These are phyloP conservation scores for Suricata suricatta DNA, from an alignment of 2,113 vertebrate genomes.

Conservation along the genomic window DNA sequence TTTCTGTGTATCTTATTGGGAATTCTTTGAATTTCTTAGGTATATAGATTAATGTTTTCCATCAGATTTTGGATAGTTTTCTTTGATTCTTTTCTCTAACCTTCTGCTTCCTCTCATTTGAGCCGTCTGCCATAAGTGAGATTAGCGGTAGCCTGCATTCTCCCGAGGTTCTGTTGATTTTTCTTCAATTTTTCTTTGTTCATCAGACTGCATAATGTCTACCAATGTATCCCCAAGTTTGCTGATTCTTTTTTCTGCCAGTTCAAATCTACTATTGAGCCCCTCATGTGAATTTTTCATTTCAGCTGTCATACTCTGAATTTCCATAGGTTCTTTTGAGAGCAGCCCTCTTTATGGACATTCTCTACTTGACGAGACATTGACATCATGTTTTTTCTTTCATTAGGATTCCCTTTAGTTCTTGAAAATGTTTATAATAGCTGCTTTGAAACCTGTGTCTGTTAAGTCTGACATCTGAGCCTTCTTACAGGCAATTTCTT, in stretches of 20 bases:
- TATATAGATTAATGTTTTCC: not conserved
- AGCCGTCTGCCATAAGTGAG: not conserved
- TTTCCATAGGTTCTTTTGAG: not conserved
- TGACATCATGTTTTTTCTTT: not conserved
- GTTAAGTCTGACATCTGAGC: not conserved
- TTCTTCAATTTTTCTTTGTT: not conserved
- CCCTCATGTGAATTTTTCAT: not conserved
- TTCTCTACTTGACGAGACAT: not conserved
- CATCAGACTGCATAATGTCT: not conserved
- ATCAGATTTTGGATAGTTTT: not conserved
- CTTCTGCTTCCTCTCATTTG: not conserved
- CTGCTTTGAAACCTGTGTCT: not conserved
- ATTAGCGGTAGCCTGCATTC: not conserved
- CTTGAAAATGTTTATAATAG: not conserved
- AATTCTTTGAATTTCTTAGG: not conserved
- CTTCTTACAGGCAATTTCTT: not conserved
- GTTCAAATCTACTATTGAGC: not conserved
- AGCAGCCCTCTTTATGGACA: not conserved
- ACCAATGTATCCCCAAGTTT: not conserved
- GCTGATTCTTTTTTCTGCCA: not conserved
- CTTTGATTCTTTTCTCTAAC: not conserved
- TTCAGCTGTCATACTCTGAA: not conserved
- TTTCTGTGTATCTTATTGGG: not conserved
- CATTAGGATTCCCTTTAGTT: not conserved
- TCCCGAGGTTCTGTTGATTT: not conserved